phyloP scores from a whole-genome alignment of 2,888 invertebrate species.

The Tanytarsus gracilentus region DNA sequence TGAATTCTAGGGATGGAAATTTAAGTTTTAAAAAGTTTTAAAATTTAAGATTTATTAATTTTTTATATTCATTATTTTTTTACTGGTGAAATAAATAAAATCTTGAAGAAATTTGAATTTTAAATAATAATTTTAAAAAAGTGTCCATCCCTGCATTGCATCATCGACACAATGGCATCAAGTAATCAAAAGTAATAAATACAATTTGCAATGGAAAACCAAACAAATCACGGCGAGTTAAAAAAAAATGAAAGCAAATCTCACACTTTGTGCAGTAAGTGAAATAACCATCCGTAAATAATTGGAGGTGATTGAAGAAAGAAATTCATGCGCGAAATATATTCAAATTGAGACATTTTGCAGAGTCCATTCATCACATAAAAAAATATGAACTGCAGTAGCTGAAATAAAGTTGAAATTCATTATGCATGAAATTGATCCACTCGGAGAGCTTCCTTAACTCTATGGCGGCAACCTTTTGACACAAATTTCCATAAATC shows the following conservation, averaged over 20 bases:
- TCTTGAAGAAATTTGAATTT: too few species aligned
- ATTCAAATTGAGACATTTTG: slow-evolving; percentile 12
- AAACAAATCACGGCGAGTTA: neutral
- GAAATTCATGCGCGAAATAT: neutral
- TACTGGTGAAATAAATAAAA: too few species aligned
- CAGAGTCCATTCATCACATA: neutral
- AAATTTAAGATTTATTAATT: too few species aligned
- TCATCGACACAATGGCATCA: too few species aligned
- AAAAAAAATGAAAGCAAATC: neutral
- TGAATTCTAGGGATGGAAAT: too few species aligned
- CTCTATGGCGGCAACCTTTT: slow-evolving; percentile 5
- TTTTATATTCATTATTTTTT: too few species aligned
- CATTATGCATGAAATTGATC: neutral
- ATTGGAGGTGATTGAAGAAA: neutral
- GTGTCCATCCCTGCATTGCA: too few species aligned
- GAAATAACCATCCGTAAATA: neutral
- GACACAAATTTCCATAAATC: slow-evolving; percentile 14
- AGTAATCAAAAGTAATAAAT: neutral
- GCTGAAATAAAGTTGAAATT: neutral
- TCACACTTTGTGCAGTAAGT: neutral
- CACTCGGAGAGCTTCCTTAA: neutral
- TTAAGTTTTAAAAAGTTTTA: too few species aligned
- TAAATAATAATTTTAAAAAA: too few species aligned
- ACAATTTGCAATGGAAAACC: neutral
- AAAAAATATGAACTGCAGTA: neutral